Base-by-base conservation (phyloP, 2,888 invertebrate species). In the Tenodera sinensis region DNA sequence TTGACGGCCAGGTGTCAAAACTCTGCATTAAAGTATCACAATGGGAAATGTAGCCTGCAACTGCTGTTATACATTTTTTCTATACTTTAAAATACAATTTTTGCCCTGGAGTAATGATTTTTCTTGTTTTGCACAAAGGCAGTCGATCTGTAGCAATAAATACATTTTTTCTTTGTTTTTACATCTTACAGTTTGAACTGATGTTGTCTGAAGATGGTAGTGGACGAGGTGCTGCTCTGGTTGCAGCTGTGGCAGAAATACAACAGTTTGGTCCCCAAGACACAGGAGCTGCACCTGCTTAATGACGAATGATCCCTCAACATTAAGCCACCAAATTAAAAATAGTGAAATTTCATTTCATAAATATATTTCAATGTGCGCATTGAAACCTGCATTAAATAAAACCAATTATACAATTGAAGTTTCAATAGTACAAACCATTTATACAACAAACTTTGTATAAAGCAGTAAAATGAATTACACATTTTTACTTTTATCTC, bases 201-300 rank as follows among this genome's bases (percentile, higher is more conserved):
- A 98, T 98, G 98, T 94, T 99, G 89, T 98, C 98, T 1, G 98
- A 98, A 93, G 99, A 99, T 93, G 99, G 99, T 88, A 98, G 98
- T 92, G 99, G 99, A n/a, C 96, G 98, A 92, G 99, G 99, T 54
- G 99, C 99, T 88, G 99, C 98, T 90, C 94, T 99, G 88, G 98
- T 99, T 20, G 98, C 98, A n/a, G 98, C 99, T 14, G 98, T 98
- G 81, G 97, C 97, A 84, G 96, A 71, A 71, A 1, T 20, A 20
- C 54, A 71, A 71, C 20, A 15, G 3, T 71, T 71, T 71, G 54
- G 54, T 71, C 42, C 42, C 42, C 0, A 42, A 42, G 42, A 12
- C 2, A 12, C 42, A 1, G 42, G 12, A 12, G 42, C 42, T 34
- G 34, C 3, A 42, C 1, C 9, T 12, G 42, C 12, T 42, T 42